These are phyloP conservation scores for Lottia scabra DNA, from an alignment of 2,888 invertebrate genomes.

Conservation along the genomic window DNA sequence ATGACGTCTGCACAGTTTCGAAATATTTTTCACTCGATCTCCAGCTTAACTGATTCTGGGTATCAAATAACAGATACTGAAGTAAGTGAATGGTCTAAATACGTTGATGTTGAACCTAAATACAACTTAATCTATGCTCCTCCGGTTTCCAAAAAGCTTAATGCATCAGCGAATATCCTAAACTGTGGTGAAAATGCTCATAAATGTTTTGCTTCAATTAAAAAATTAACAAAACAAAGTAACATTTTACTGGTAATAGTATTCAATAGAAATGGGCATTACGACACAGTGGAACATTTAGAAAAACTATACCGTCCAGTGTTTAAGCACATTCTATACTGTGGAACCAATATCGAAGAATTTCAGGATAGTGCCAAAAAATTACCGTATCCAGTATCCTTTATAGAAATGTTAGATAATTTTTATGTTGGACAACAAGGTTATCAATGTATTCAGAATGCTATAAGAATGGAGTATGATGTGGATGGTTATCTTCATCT, in stretches of 20 bases:
- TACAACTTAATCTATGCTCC: too few species aligned
- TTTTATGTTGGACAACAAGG: constrained; percentile 7
- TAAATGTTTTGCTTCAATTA: background rate
- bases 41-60: too few species aligned
- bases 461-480: constrained; percentile 20
- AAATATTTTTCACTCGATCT: too few species aligned
- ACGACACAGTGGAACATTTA: background rate
- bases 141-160: too few species aligned
- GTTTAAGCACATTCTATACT: constrained; percentile 18
- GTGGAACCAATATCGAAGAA: background rate
- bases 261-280: constrained; percentile 1
- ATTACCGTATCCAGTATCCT: background rate
- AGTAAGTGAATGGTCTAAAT: too few species aligned
- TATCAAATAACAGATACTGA: too few species aligned
- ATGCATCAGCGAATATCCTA: too few species aligned
- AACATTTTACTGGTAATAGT: constrained; percentile 19
- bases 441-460: constrained; percentile 19
- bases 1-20: too few species aligned
- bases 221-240: background rate
- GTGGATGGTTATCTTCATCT: constrained; percentile 22
- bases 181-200: background rate
- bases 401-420: constrained; percentile 8
- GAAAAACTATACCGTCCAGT: constrained; percentile 15
- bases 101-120: too few species aligned
- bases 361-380: background rate